Evolutionary conservation across 2,113 vertebrate species (phyloP).

Genomic region (Oostethus manadensis): DNA sequence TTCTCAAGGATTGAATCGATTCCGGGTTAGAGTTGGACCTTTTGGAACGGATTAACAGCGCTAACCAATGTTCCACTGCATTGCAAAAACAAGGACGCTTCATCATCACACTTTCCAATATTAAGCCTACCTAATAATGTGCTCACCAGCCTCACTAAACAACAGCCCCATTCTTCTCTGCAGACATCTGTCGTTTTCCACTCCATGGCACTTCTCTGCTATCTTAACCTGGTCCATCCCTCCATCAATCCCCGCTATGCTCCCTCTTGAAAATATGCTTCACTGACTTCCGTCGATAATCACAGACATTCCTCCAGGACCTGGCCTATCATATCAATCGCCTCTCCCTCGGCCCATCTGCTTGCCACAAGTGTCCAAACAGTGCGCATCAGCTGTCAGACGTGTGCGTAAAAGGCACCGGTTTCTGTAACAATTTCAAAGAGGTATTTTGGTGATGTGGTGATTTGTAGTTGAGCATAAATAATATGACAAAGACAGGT

Average conservation of each 20-base stretch:
- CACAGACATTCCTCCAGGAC: slow-evolving; percentile 68
- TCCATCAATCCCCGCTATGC: slow-evolving; percentile 52
- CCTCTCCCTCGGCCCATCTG: slow-evolving; percentile 51
- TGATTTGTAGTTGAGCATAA: neutral
- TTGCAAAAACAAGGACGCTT: no score
- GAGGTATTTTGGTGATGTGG: neutral
- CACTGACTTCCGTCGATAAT: slow-evolving; percentile 74
- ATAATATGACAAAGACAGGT: neutral
- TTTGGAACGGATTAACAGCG: no score
- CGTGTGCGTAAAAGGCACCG: neutral
- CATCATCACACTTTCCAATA: no score
- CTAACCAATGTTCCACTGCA: no score
- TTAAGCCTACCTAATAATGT: neutral
- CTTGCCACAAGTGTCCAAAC: slow-evolving; percentile 33
- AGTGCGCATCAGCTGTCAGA: slow-evolving; percentile 26
- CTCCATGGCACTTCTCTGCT: slow-evolving; percentile 68
- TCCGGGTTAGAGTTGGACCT: no score
- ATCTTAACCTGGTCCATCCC: slow-evolving; percentile 71
- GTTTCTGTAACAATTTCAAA: neutral
- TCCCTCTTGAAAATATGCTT: slow-evolving; percentile 58
- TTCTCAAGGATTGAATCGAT: no score
- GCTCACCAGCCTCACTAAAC: slow-evolving; percentile 15
- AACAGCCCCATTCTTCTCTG: slow-evolving; percentile 40
- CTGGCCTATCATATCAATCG: slow-evolving; percentile 50
- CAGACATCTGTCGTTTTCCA: slow-evolving; percentile 67